Conservation (phyloP, 2,113 vertebrate species). For the Lagopus leucura region DNA sequence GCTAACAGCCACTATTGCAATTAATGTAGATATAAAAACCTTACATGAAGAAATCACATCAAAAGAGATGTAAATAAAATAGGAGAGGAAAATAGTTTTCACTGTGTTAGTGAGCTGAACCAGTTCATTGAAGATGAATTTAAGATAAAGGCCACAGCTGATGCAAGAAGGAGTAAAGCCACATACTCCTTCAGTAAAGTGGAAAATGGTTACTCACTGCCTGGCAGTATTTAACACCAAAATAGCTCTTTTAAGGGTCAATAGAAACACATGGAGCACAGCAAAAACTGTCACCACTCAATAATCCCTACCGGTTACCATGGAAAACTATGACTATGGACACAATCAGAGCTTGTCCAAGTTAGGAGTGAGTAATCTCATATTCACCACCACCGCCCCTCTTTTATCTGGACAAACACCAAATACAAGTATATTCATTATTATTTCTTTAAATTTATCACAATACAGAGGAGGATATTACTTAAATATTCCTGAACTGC, state of each 20-base stretch:
- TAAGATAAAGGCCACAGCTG: neutral
- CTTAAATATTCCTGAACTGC: neutral
- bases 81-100: neutral
- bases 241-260: constrained; percentile 12
- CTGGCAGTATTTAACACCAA: constrained; percentile 1
- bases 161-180: constrained; percentile 20
- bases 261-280: neutral
- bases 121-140: neutral
- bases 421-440: neutral
- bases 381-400: neutral
- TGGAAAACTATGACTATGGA: constrained; percentile 48
- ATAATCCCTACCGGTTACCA: constrained; percentile 21
- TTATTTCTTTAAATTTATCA: neutral
- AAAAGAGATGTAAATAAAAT: neutral
- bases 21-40: neutral
- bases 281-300: neutral
- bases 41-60: neutral
- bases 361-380: constrained; percentile 47
- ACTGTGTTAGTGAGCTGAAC: neutral
- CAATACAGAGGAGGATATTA: neutral
- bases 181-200: neutral
- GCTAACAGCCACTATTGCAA: neutral
- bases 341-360: constrained; percentile 13
- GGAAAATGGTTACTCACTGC: constrained; percentile 22
- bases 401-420: constrained; percentile 23